A percentile compares a stretch with the other conserved stretches of the same genome.
Conservation (phyloP, 2,113 vertebrate genomes). For the Sus scrofa region DNA sequence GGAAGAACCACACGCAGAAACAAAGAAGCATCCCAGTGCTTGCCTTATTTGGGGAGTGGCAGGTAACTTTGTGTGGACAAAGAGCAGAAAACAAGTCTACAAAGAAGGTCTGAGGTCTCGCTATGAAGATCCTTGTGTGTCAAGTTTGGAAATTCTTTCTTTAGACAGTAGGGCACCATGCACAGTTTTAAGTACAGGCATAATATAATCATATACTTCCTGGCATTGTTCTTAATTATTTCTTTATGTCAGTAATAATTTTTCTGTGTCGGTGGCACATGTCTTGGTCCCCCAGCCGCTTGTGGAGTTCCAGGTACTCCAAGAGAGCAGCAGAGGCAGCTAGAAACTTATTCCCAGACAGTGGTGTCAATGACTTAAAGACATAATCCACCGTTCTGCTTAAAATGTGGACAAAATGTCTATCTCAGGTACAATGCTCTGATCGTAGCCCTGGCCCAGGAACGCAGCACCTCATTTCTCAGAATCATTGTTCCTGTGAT, state of each 20-base stretch:
- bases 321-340: background rate
- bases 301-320: background rate
- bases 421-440: background rate
- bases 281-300: background rate
- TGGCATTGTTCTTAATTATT: background rate
- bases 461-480: background rate
- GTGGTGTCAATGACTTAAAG: too few relatives aligned
- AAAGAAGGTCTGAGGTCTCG: too few relatives aligned
- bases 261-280: background rate
- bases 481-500: background rate
- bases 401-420: background rate
- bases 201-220: too few relatives aligned
- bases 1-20: rapidly evolving
- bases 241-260: background rate
- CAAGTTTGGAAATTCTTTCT: background rate
- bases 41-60: background rate
- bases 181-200: background rate
- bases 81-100: background rate
- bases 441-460: background rate
- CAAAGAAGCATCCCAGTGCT: background rate
- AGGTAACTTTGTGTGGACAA: background rate
- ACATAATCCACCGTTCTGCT: too few relatives aligned
- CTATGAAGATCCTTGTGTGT: rapidly evolving
- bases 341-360: background rate
- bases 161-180: background rate